A percentile compares a stretch with the other conserved stretches of the same genome.
Evolutionary conservation across 2,888 invertebrate species (phyloP).

Genomic region (Plebejus argus): DNA sequence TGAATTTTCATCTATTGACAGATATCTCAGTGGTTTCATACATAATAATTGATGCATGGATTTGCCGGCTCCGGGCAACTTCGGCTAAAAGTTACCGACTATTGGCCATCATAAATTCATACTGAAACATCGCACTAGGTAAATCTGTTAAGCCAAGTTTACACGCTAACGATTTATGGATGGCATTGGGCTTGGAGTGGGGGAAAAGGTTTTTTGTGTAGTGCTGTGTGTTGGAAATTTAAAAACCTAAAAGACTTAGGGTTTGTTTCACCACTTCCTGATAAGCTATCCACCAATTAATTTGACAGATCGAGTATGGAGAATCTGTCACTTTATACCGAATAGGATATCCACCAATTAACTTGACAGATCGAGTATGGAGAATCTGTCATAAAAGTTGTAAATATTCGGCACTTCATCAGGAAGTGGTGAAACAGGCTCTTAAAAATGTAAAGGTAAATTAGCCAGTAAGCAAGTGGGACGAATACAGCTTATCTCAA

Average conservation of each 20-base stretch:
- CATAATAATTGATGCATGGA: background rate
- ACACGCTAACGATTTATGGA: background rate
- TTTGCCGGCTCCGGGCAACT: background rate
- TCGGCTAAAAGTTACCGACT: background rate
- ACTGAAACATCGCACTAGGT: background rate
- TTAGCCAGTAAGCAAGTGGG: no score
- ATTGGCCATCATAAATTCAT: slow-evolving; percentile 3
- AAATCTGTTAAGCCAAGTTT: background rate
- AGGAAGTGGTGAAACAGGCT: no score
- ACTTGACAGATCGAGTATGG: no score
- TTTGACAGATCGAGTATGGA: no score
- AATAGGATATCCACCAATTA: no score
- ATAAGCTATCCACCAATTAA: no score
- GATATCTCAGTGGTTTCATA: background rate
- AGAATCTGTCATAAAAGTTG: no score
- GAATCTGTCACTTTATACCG: no score
- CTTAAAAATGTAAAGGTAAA: no score
- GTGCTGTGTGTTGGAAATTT: background rate
- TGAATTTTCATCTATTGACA: background rate
- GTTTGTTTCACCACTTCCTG: no score
- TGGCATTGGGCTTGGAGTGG: background rate
- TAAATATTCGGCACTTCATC: no score
- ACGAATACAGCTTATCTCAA: no score
- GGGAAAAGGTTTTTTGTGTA: background rate
- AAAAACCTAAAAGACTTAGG: background rate